Percentiles rank a stretch among this genome's conserved stretches.
phyloP scores from a whole-genome alignment of 2,113 vertebrate genomes.

The Hemibagrus wyckioides region DNA sequence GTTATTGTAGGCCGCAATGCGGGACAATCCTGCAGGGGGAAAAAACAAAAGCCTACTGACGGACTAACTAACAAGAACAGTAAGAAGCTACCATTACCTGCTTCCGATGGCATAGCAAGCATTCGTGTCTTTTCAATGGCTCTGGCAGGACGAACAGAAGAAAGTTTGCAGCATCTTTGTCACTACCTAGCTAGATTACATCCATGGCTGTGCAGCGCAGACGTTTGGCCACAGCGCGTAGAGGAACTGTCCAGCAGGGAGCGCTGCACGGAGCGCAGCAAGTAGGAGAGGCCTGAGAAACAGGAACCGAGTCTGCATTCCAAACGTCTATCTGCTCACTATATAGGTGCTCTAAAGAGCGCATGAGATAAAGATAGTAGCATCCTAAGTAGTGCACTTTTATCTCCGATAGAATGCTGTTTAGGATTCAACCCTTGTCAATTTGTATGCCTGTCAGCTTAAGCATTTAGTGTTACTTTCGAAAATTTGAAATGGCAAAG shows the following conservation, averaged over 20 bases:
- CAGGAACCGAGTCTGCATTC: not conserved
- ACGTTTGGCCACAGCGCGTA: slow-evolving; percentile 29
- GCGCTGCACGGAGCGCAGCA: not conserved
- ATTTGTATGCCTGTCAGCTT: not conserved
- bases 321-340: not conserved
- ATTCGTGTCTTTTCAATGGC: slow-evolving; percentile 24
- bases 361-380: not conserved
- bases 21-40: slow-evolving; percentile 39
- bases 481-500: not conserved
- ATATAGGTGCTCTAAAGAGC: not conserved
- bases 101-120: slow-evolving; percentile 49
- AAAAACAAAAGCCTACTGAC: not conserved
- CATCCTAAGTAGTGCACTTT: not conserved
- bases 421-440: not conserved
- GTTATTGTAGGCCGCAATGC: slow-evolving; percentile 56
- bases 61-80: not conserved
- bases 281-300: not conserved
- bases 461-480: not conserved
- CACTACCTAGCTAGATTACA: slow-evolving; percentile 40
- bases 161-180: slow-evolving; percentile 55
- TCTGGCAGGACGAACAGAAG: slow-evolving; percentile 12
- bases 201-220: slow-evolving; percentile 45
- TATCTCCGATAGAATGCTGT: not conserved
- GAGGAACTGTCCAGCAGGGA: not conserved
- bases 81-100: slow-evolving; percentile 39